Conservation (phyloP, 2,113 vertebrate genomes). For the Grantiella picta region DNA sequence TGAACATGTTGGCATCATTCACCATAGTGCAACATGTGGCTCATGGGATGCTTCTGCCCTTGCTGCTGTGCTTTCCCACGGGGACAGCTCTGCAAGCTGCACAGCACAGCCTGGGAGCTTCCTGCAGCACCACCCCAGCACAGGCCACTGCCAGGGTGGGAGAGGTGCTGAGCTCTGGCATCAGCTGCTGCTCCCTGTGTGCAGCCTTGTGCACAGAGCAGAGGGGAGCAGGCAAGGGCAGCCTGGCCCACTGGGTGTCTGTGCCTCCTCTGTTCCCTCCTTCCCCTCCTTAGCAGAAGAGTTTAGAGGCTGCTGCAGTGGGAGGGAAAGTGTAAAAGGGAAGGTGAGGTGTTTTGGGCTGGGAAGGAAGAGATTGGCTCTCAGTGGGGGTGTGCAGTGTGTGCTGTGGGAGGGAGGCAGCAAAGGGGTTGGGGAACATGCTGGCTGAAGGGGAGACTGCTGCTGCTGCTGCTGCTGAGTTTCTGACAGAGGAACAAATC, state of each 20-base stretch:
- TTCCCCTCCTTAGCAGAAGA: not conserved
- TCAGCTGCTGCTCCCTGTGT: not conserved
- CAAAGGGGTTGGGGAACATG: not conserved
- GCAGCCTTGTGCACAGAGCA: rapidly evolving
- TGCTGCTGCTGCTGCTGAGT: not conserved
- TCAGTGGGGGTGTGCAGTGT: not conserved
- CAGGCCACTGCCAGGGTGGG: not conserved
- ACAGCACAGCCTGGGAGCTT: not conserved
- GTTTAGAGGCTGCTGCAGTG: not conserved
- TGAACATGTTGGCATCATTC: rapidly evolving
- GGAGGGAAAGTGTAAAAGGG: not conserved
- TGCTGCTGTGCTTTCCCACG: not conserved
- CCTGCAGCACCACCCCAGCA: not conserved
- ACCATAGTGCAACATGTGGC: rapidly evolving
- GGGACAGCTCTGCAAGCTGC: not conserved
- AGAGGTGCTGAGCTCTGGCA: rapidly evolving
- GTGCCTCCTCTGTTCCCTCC: not conserved
- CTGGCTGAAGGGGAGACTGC: not conserved
- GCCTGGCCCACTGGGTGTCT: not conserved
- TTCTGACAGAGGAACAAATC: not conserved
- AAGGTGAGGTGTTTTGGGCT: not conserved
- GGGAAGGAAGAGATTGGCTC: not conserved
- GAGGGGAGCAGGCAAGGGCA: not conserved
- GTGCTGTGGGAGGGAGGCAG: not conserved
- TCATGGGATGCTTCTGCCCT: not conserved